Evolutionary conservation across 2,888 invertebrate species (phyloP), one percentile per base, ranked within the genome.

Genomic region (Tetragonisca angustula): DNA sequence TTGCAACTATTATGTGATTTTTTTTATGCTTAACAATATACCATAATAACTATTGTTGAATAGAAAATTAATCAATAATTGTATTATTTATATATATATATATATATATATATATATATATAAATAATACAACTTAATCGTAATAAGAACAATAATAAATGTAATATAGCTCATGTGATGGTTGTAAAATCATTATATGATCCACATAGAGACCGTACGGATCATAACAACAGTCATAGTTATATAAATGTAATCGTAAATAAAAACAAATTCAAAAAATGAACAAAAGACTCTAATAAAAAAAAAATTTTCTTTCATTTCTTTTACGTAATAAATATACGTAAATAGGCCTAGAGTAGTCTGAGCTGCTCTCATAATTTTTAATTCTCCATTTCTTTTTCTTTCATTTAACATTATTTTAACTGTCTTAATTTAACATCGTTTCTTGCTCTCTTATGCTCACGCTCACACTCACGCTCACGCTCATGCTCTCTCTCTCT

Each of bases 321-420:
- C 87, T 86, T 84, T 77, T 80, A 91, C 88, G 87, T 91, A 89
- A 65, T 73, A 59, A 75, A 83, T 81, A 85, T 92, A 91, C 90
- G 90, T 90, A 89, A 75, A 87, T 93, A 93, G 93, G 93, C 93
- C 93, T 91, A 91, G 90, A 91, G 89, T 92, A 91, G 89, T 90
- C 90, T 89, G 89, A 92, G 88, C 89, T 90, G 87, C 87, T 91
- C 89, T 90, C 88, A 81, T 80, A 87, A 89, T 79, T 79, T 69
- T 83, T 79, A 87, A 85, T 82, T 79, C 69, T 70, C 88, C 67
- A 81, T 81, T 80, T 73, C 70, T 72, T 80, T 82, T 83, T 67
- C 79, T 81, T 84, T 81, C 19, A 13, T 54, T 87, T 87, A 88
- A 89, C 82, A 83, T 90, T 87, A 87, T 52, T 81, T 91, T 84